phyloP scores from a whole-genome alignment of 2,113 vertebrate genomes.

The Antennarius striatus region DNA sequence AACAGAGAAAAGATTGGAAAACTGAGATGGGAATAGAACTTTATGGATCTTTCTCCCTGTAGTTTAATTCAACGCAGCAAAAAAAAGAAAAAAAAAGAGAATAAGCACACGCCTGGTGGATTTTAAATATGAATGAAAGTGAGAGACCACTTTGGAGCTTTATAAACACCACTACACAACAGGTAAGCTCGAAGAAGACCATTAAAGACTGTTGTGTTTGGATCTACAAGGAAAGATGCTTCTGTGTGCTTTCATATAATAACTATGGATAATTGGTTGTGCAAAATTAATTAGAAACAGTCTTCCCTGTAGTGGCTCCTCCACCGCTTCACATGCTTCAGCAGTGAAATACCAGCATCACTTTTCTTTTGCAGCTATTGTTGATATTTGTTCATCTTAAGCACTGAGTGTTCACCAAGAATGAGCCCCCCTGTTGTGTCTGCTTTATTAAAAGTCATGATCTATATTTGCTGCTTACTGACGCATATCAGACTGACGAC shows the following conservation, averaged over 20 bases:
- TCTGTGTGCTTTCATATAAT: not conserved
- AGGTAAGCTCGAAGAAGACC: no score
- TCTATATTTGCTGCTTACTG: slow-evolving; percentile 9
- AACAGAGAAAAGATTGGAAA: slow-evolving; percentile 14
- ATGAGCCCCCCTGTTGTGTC: not conserved
- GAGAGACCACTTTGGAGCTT: not conserved
- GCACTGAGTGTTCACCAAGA: slow-evolving; percentile 3
- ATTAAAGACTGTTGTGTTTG: no score
- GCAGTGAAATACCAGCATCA: not conserved
- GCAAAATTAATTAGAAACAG: slow-evolving; percentile 20
- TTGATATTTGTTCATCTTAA: slow-evolving; percentile 25
- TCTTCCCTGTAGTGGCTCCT: slow-evolving; percentile 21
- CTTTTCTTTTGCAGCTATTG: slow-evolving; percentile 10
- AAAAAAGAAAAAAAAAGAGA: slow-evolving; percentile 11
- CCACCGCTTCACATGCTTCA: slow-evolving; percentile 4
- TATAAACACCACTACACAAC: no score
- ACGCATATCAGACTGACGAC: slow-evolving; percentile 1
- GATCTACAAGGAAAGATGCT: no score
- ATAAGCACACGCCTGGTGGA: not conserved
- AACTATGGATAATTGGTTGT: not conserved
- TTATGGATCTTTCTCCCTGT: slow-evolving; percentile 27
- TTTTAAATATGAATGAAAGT: not conserved
- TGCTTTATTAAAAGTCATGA: slow-evolving; percentile 15
- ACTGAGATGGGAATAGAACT: slow-evolving; percentile 7
- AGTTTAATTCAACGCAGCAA: slow-evolving; percentile 21